Base-by-base conservation (phyloP, 2,113 vertebrate species). In the Cricetomys ansorgei region DNA sequence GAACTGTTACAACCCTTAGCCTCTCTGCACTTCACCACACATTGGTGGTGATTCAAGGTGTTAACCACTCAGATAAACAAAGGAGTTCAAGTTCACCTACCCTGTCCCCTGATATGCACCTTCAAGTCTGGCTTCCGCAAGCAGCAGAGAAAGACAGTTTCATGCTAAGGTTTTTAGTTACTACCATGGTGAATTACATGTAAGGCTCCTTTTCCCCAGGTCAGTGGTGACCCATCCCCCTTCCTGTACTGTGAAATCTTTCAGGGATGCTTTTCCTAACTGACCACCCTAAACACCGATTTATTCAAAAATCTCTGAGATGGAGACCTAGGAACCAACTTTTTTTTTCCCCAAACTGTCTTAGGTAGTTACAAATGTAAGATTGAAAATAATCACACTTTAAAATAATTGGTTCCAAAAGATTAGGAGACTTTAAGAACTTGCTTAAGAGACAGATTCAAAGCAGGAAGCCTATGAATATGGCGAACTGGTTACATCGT, bases 81-180 rank as follows among this genome's bases (percentile, higher is more conserved):
- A 40, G 43, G 34, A 21, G 27, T 23, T 3, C 19, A 40, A 13
- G 37, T 34, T 67, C 29, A 77, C 64, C 91, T 5, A 48, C 7
- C 62, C 67, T 27, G 67, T 15, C 1, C 2, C 15, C 7, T 65
- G 80, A 86, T 43, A 59, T 62, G 85, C 62, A 43, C 43, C 91
- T 48, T 92, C 55, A 76, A 72, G 76, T 92, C 43, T 73, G 55
- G 88, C 87, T 37, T 43, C 15, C 40, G 53, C n/a, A 55, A 83
- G 16, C 17, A 93, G 34, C 27, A 55, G 4, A 93, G 62, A 96
- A 92, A 95, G 79, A 62, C 17, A 88, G 93, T 94, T 69, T 76
- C 12, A 93, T 92, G 75, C 19, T 83, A 92, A 77, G 16, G 88
- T 89, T 96, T 94, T 45, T 31, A 89, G 45, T 88, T 94, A 62